These are phyloP conservation scores for Hetaerina titia DNA, from an alignment of 2,888 invertebrate genomes.

Conservation along the genomic window DNA sequence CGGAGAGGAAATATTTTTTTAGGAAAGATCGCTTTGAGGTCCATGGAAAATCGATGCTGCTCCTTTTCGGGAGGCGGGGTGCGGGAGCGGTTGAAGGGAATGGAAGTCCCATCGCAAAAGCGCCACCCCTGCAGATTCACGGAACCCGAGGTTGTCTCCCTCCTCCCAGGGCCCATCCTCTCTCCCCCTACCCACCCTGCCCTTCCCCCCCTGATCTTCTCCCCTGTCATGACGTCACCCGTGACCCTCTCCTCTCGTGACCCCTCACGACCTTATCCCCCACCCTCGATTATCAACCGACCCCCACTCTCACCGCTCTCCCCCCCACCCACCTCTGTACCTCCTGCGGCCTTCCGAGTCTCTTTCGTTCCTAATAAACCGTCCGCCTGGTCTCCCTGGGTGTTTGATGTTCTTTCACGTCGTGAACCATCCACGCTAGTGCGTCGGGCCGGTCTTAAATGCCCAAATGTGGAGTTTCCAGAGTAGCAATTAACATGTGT, in stretches of 20 bases:
- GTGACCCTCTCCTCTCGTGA: slow-evolving; percentile 65
- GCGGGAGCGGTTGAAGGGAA: background rate
- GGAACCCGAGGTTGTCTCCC: slow-evolving; percentile 3
- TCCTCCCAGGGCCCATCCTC: too few relatives aligned
- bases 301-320: background rate
- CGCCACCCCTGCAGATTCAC: slow-evolving; percentile 35
- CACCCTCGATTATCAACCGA: background rate
- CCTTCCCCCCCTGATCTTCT: background rate
- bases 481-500: slow-evolving; percentile 26
- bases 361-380: slow-evolving; percentile 22
- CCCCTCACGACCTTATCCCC: slow-evolving; percentile 47
- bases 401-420: slow-evolving; percentile 35
- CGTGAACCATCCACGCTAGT: background rate
- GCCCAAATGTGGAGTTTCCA: background rate
- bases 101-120: slow-evolving; percentile 1
- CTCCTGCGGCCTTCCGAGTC: background rate
- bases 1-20: slow-evolving; percentile 57
- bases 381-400: background rate
- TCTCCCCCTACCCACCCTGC: background rate
- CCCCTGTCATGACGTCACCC: slow-evolving; percentile 59
- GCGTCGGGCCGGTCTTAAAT: background rate
- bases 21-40: slow-evolving; percentile 63
- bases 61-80: background rate
- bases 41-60: slow-evolving; percentile 58
- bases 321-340: background rate